Evolutionary conservation across 2,797 vertebrate genomes (phyloP).

Genomic region (Rhadinocentrus ornatus): DNA sequence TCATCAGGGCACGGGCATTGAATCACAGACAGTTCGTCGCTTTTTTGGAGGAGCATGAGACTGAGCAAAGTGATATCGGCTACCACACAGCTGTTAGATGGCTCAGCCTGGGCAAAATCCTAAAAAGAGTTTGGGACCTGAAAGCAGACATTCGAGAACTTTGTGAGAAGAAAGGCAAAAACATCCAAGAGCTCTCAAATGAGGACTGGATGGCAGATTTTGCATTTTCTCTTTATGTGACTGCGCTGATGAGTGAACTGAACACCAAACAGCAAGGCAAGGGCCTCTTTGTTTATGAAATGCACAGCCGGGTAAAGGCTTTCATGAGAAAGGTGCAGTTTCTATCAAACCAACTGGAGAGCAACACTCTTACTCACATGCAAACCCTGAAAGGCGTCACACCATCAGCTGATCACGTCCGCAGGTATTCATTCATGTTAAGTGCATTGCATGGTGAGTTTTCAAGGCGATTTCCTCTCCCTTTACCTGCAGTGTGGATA

Average conservation of each 20-base stretch:
- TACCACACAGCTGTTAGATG: neutral
- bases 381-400: slow-evolving; percentile 19
- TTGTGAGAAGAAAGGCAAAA: slow-evolving; percentile 13
- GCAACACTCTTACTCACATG: slow-evolving; percentile 39
- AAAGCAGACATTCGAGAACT: slow-evolving; percentile 15
- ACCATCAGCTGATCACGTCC: slow-evolving; percentile 43
- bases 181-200: slow-evolving; percentile 16
- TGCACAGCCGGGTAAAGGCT: slow-evolving; percentile 26
- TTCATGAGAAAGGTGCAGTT: slow-evolving; percentile 38
- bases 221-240: no score
- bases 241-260: no score
- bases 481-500: slow-evolving; percentile 5
- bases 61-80: slow-evolving; percentile 8
- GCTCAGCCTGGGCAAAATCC: slow-evolving; percentile 10
- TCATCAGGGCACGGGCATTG: no score
- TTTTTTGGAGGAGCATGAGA: slow-evolving; percentile 26
- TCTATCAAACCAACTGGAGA: slow-evolving; percentile 32
- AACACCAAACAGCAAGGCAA: no score
- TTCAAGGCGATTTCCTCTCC: slow-evolving; percentile 29
- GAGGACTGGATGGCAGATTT: no score
- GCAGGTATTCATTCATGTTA: slow-evolving; percentile 41
- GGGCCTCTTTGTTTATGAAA: slow-evolving; percentile 23
- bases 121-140: slow-evolving; percentile 1
- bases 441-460: slow-evolving; percentile 13
- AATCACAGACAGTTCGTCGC: slow-evolving; percentile 6